Evolutionary conservation across 2,113 vertebrate species (phyloP), one percentile per base, ranked within the genome.

Genomic region (Trematocara stigmaticum): DNA sequence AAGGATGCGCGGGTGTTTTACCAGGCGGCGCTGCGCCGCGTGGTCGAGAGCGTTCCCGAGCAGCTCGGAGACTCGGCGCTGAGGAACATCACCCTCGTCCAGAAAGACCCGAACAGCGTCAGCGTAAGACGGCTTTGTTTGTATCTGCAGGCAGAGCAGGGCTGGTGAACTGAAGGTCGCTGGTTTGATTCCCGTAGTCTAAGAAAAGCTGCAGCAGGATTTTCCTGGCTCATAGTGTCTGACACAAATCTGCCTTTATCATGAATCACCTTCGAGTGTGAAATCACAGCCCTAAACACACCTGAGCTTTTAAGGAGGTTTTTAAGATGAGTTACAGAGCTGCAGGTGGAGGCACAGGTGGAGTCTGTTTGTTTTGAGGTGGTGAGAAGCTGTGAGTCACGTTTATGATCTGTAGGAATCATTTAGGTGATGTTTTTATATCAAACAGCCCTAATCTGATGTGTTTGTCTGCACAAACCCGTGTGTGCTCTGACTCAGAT

Each of bases 1-100:
- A 82, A 84, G 11, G 34, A 29, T 0, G 92, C 74, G 0, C 42
- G 83, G 8, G 12, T 71, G 2, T 97, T 96, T 85, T 96, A 96
- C 31, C 83, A 66, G 18, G 83, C 89, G 1, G 85, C 84, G 0
- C 93, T 94, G 1, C n/a, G 81, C 26, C 87, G 82, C 78, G 71
- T 96, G 18, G 64, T 64, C 10, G 20, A 88, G 29, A 90, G 82
- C 59, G 9, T 96, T 10, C 96, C 96, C 2, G 5, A 18, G 23
- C 53, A 80, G 9, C 85, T 96, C 0, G 59, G 87, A 31, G 49
- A 90, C 1, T 10, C 29, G 15, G 55, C 66, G 0, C 80, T 95
- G 35, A 92, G 15, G 71, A 93, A 92, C 8, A 86, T 96, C 8
- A 6, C 18, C n/a, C 10, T 13, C 0, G 4, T 96, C 10, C 84